phyloP scores from a whole-genome alignment of 2,888 invertebrate species.

The Metallyticus violacea region DNA sequence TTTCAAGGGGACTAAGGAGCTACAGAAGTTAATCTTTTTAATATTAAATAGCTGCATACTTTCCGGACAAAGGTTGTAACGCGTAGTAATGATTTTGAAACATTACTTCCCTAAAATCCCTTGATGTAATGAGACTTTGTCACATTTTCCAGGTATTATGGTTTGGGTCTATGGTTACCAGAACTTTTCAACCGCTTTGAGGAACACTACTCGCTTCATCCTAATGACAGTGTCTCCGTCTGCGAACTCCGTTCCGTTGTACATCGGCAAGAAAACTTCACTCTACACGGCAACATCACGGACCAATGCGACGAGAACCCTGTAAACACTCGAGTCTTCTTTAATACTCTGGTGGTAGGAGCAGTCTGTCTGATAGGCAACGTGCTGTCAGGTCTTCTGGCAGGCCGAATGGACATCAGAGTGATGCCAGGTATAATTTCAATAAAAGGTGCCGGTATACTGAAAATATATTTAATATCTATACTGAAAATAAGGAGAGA shows the following conservation, averaged over 20 bases:
- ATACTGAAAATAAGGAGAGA: no score
- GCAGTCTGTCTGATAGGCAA: slow-evolving; percentile 63
- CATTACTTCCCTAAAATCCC: no score
- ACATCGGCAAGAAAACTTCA: not conserved
- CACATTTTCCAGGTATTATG: slow-evolving; percentile 57
- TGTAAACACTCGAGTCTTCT: slow-evolving; percentile 60
- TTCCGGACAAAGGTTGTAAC: no score
- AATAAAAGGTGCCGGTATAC: not conserved
- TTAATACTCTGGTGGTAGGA: slow-evolving; percentile 65
- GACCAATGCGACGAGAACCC: slow-evolving; percentile 48
- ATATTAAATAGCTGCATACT: no score
- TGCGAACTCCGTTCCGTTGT: slow-evolving; percentile 46
- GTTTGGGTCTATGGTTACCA: slow-evolving; percentile 72
- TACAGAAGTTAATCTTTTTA: no score
- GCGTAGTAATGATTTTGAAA: no score
- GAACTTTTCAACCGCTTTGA: slow-evolving; percentile 65
- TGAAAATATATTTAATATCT: not conserved
- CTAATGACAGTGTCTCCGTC: slow-evolving; percentile 50
- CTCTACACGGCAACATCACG: not conserved
- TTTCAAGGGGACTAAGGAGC: no score
- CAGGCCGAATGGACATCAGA: slow-evolving; percentile 42
- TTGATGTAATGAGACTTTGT: no score
- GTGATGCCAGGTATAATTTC: slow-evolving; percentile 43
- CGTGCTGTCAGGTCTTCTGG: slow-evolving; percentile 60
- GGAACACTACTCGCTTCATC: slow-evolving; percentile 44